Conservation (phyloP, 2,113 vertebrate genomes). For the Phrynocephalus versicolor region DNA sequence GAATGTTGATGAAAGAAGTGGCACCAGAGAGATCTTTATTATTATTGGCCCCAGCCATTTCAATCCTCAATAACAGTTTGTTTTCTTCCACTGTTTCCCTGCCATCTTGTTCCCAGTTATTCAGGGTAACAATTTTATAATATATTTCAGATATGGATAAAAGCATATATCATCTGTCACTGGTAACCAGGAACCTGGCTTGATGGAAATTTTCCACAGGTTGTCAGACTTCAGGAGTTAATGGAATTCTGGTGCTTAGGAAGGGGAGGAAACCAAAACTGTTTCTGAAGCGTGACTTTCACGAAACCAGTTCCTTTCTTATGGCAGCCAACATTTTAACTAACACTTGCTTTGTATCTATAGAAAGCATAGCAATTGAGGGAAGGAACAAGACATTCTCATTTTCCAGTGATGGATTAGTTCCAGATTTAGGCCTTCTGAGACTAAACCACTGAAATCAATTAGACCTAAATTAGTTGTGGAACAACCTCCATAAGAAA, state of each 20-base stretch:
- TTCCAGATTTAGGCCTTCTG: too few relatives aligned
- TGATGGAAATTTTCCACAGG: slow-evolving; percentile 57
- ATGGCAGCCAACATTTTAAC: neutral
- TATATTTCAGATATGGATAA: slow-evolving; percentile 48
- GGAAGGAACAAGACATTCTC: neutral
- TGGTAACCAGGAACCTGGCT: slow-evolving; percentile 51
- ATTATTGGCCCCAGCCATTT: slow-evolving; percentile 68
- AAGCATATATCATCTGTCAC: slow-evolving; percentile 36
- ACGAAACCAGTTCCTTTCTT: slow-evolving; percentile 4
- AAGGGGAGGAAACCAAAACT: slow-evolving; percentile 53
- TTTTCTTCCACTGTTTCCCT: slow-evolving; percentile 60
- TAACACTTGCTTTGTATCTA: slow-evolving; percentile 17
- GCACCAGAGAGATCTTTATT: slow-evolving; percentile 63
- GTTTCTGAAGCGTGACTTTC: slow-evolving; percentile 26
- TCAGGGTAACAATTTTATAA: slow-evolving; percentile 57
- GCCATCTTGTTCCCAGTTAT: slow-evolving; percentile 27
- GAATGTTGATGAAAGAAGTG: slow-evolving; percentile 59
- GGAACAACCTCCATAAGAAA: too few relatives aligned
- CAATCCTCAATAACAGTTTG: slow-evolving; percentile 65
- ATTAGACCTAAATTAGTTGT: too few relatives aligned
- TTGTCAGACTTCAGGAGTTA: slow-evolving; percentile 53
- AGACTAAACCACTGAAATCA: too few relatives aligned
- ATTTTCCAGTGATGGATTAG: neutral
- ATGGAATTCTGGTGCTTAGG: slow-evolving; percentile 30
- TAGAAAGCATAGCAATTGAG: neutral